Evolutionary conservation across 2,797 vertebrate species (phyloP).

Genomic region (Phalloptychus januarius): DNA sequence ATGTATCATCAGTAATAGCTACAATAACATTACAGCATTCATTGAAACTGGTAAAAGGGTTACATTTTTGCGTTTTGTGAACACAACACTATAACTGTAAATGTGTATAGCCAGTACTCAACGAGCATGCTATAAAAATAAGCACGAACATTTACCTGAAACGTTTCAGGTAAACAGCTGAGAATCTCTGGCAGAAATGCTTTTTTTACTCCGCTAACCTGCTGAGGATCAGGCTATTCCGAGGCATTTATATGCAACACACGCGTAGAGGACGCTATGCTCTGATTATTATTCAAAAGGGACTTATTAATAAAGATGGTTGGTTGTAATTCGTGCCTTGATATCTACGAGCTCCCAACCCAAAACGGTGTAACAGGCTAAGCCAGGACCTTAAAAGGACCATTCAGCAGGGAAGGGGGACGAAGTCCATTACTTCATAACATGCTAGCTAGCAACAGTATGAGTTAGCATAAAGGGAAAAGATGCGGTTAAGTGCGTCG

Average conservation of each 20-base stretch:
- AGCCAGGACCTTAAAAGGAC: conserved; percentile 67
- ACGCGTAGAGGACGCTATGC: conserved; percentile 3
- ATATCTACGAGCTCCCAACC: conserved; percentile 11
- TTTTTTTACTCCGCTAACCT: conserved; percentile 13
- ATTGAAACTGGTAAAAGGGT: not conserved
- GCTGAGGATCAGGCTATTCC: conserved; percentile 44
- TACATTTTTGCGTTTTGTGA: not conserved
- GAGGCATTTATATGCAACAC: conserved; percentile 23
- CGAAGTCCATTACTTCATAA: conserved; percentile 36
- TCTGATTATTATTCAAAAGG: not conserved
- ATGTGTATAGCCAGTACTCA: not conserved
- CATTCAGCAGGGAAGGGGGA: conserved; percentile 26
- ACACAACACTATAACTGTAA: not conserved
- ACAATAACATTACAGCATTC: not conserved
- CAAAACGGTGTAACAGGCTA: conserved; percentile 7
- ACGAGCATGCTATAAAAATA: not conserved
- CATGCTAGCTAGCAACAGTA: conserved; percentile 59
- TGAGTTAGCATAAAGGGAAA: conserved; percentile 61
- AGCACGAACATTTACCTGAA: not conserved
- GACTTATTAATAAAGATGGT: not conserved
- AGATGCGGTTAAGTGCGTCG: conserved; percentile 5
- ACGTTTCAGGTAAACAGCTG: not conserved
- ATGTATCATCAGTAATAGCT: not conserved
- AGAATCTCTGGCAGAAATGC: not conserved
- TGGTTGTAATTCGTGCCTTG: conserved; percentile 1